Evolutionary conservation across 2,797 vertebrate species (phyloP), one percentile per base, ranked within the genome.

Genomic region (Pangasius sanitwongsei): DNA sequence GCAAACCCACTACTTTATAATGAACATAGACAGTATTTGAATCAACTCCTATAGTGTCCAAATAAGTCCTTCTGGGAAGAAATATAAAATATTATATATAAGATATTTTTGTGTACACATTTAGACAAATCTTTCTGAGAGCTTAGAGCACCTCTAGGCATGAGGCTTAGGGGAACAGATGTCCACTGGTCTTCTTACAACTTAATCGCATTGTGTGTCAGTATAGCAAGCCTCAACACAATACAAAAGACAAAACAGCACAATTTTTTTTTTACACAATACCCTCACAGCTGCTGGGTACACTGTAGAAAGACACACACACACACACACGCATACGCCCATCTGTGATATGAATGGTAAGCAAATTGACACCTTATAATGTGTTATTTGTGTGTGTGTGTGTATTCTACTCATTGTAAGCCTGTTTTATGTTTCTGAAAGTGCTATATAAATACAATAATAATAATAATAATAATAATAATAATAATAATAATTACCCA

Each of bases 141-240:
- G 63, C n/a, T 50, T 34, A 85, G 4, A 34, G 15, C 15, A 34
- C 63, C 63, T 70, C 18, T 31, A 67, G 12, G 25, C 61, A 48
- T 50, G 28, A 84, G 13, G 61, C 37, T 69, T 85, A 70, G 15
- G 8, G n/a, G 28, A 87, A 50, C 67, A 88, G 53, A 74, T 83
- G 53, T 57, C 63, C 77, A 87, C 59, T 69, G n/a, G 65, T 34
- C 86, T 37, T 81, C 37, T 82, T 87, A 83, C 53, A 61, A 74
- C n/a, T n/a, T 74, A 48, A 83, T 88, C 55, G 7, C 41, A 87
- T 80, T 87, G 44, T n/a, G 25, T 48, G 28, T 61, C 48, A 59
- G 59, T 20, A 37, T 37, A 16, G 41, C 6, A 44, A 83, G 44
- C n/a, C n/a, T 25, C 34, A 18, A 75, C 37, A 74, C 41, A 50